A percentile compares a stretch with the other conserved stretches of the same genome.
Conservation (phyloP, 2,888 invertebrate species). For the Linyphia triangularis region DNA sequence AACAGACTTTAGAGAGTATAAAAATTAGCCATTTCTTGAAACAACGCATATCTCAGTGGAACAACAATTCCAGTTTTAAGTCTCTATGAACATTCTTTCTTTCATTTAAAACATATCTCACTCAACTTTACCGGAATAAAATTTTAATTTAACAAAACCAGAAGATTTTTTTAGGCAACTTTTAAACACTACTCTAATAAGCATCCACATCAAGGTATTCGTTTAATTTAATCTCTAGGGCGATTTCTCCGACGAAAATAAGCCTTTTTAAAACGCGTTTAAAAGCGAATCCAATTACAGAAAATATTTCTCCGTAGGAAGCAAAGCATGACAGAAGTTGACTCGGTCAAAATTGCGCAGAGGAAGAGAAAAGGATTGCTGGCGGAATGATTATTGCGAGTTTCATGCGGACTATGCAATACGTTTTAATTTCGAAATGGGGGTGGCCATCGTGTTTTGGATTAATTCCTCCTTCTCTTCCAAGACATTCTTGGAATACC, state of each 20-base stretch:
- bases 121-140: no score
- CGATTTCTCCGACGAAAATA: constrained; percentile 11
- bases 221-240: constrained; percentile 19
- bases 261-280: constrained; percentile 40
- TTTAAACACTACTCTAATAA: neutral
- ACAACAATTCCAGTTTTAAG: no score
- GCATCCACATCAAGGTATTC: neutral
- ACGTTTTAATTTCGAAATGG: constrained; percentile 33
- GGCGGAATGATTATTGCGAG: constrained; percentile 37
- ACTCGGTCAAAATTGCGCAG: constrained; percentile 28
- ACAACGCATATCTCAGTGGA: no score
- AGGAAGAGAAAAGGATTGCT: neutral
- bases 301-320: constrained; percentile 25
- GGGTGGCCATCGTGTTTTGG: neutral
- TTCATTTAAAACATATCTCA: no score
- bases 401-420: neutral
- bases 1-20: no score
- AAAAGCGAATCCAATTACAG: constrained; percentile 48
- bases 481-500: constrained; percentile 26
- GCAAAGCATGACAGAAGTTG: constrained; percentile 3
- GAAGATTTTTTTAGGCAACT: neutral
- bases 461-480: constrained; percentile 34
- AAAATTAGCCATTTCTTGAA: no score
- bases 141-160: neutral
- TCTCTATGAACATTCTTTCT: no score